Evolutionary conservation across 2,888 invertebrate genomes (phyloP).

Genomic region (Euzetes globulus): DNA sequence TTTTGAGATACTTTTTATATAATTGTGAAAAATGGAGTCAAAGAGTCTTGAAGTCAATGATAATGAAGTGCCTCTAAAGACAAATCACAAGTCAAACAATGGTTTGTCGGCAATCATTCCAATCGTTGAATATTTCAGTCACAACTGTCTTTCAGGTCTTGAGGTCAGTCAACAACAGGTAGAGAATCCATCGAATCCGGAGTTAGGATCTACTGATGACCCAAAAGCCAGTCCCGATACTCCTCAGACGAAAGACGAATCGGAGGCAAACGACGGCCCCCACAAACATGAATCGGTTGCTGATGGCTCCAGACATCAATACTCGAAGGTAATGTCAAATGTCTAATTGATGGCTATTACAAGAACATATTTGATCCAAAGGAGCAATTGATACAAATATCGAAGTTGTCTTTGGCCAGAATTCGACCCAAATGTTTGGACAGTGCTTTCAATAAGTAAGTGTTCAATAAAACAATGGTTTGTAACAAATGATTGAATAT

Average conservation of each 20-base stretch:
- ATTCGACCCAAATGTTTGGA: constrained; percentile 63
- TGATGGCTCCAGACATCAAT: constrained; percentile 37
- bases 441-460: constrained; percentile 54
- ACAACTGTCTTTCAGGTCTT: neutral
- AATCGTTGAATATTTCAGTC: neutral
- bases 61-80: neutral
- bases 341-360: constrained; percentile 46
- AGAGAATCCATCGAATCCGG: neutral
- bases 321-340: constrained; percentile 44
- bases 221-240: neutral
- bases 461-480: constrained; percentile 7
- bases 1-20: neutral
- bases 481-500: neutral
- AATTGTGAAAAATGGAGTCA: neutral
- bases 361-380: constrained; percentile 49
- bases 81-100: neutral
- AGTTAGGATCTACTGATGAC: neutral
- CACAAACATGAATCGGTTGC: neutral
- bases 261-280: neutral
- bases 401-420: constrained; percentile 62
- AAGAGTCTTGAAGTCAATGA: neutral
- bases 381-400: constrained; percentile 64
- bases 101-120: neutral
- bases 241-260: neutral
- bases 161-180: neutral